A percentile compares a stretch with the other conserved stretches of the same genome.
Conservation (phyloP, 2,113 vertebrate genomes). For the Polyodon spathula region DNA sequence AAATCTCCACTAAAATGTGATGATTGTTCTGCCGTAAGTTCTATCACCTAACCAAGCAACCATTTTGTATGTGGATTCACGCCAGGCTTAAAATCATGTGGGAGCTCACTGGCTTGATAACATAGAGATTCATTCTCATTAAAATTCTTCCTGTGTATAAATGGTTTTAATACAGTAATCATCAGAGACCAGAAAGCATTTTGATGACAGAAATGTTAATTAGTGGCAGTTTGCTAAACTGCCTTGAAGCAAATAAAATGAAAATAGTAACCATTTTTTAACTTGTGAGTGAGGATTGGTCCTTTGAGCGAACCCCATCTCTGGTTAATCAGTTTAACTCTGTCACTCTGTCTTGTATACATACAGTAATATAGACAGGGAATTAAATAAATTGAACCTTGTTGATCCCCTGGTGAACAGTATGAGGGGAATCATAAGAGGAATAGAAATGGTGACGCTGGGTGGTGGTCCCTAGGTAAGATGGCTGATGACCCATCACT, state of each 20-base stretch:
- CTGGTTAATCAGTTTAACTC: too few species aligned
- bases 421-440: too few species aligned
- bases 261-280: background rate
- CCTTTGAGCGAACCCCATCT: background rate
- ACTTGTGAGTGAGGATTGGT: background rate
- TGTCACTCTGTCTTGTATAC: too few species aligned
- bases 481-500: too few species aligned
- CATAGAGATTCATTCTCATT: background rate
- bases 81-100: background rate
- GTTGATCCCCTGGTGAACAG: too few species aligned
- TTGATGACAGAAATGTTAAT: background rate
- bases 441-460: too few species aligned
- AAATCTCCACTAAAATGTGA: too few species aligned
- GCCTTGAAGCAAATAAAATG: background rate
- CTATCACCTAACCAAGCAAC: too few species aligned
- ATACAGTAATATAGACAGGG: too few species aligned
- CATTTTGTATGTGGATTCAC: background rate
- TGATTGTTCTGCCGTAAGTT: too few species aligned
- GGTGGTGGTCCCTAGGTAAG: too few species aligned
- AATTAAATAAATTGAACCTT: too few species aligned
- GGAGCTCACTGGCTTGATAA: background rate
- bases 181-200: background rate
- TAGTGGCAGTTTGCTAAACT: background rate
- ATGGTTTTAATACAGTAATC: constrained; percentile 3
- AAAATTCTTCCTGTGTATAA: background rate